Conservation (phyloP, 1,140 invertebrate species). For the Drosophila sturtevanti region DNA sequence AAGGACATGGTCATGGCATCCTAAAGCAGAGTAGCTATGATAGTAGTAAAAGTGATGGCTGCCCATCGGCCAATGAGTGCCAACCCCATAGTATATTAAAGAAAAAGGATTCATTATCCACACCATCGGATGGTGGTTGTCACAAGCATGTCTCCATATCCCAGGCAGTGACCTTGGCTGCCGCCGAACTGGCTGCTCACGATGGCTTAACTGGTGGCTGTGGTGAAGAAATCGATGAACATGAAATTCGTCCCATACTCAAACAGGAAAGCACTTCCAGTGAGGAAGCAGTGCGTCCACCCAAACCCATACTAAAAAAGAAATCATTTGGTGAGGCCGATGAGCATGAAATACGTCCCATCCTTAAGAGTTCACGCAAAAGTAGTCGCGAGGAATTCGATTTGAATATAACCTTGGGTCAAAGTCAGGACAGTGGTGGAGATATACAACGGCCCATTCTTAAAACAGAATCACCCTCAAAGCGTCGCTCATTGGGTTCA, state of each 20-base stretch:
- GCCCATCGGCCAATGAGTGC: conserved; percentile 84
- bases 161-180: conserved; percentile 87
- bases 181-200: conserved; percentile 83
- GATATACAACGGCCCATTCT: conserved; percentile 61
- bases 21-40: conserved; percentile 87
- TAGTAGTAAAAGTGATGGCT: conserved; percentile 84
- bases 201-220: conserved; percentile 13
- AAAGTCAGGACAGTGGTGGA: conserved; percentile 39
- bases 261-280: conserved; percentile 84
- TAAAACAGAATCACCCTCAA: conserved; percentile 76
- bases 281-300: conserved; percentile 83
- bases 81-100: conserved; percentile 91
- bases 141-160: conserved; percentile 88
- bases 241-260: conserved; percentile 89
- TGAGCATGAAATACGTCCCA: conserved; percentile 87
- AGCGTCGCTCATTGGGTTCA: conserved; percentile 65
- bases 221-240: conserved; percentile 83
- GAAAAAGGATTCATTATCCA: conserved; percentile 86
- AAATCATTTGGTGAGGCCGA: conserved; percentile 91
- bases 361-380: conserved; percentile 89
- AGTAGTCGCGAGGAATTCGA: conserved; percentile 83
- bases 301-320: conserved; percentile 92
- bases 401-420: conserved; percentile 24
- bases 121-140: conserved; percentile 82
- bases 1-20: conserved; percentile 85